Conservation (phyloP, 2,113 vertebrate species). For the Stigmatopora nigra region DNA sequence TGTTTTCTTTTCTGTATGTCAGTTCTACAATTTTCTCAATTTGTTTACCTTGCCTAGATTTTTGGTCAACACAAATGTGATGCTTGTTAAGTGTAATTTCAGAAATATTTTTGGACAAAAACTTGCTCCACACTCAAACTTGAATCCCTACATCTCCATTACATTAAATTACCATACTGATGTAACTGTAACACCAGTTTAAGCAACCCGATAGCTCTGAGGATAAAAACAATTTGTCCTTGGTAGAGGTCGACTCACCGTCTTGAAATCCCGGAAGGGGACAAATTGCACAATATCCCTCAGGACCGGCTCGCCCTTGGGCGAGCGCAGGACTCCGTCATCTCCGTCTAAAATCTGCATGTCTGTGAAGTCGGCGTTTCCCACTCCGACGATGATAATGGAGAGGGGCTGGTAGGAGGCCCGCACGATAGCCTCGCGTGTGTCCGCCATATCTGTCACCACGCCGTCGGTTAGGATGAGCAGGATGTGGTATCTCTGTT, state of each 20-base stretch:
- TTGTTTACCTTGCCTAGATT: no score
- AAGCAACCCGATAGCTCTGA: background rate
- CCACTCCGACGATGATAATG: constrained; percentile 91
- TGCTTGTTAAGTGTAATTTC: no score
- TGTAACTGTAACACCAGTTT: background rate
- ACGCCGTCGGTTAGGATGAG: constrained; percentile 92
- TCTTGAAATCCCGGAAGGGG: constrained; percentile 93
- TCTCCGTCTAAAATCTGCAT: constrained; percentile 93
- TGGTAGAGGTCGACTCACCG: constrained; percentile 68
- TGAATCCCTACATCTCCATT: no score
- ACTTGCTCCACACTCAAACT: no score
- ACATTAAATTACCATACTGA: background rate
- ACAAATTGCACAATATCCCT: constrained; percentile 92
- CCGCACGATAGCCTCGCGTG: constrained; percentile 85
- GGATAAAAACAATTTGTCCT: background rate
- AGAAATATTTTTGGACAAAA: no score
- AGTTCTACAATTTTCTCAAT: no score
- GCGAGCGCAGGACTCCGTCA: constrained; percentile 81
- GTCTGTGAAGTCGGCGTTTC: constrained; percentile 92
- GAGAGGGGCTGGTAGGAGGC: constrained; percentile 92
- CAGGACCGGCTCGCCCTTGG: constrained; percentile 82
- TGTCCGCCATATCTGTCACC: constrained; percentile 91
- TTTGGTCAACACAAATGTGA: no score
- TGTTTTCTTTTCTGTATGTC: no score
- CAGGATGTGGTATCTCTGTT: constrained; percentile 88